phyloP scores from a whole-genome alignment of 2,797 vertebrate species.

The Mus minutoides region DNA sequence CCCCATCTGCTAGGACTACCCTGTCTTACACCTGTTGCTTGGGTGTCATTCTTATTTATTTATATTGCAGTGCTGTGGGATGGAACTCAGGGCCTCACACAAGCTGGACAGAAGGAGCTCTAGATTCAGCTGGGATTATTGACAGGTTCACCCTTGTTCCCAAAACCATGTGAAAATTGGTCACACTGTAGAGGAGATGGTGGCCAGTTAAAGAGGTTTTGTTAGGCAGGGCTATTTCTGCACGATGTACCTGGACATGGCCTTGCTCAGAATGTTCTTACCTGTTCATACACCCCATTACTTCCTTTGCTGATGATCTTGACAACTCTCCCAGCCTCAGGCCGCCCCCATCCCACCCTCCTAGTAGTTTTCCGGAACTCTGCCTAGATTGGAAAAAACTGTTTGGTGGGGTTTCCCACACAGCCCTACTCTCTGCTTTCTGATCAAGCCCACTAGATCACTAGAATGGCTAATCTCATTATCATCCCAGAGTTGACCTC shows the following conservation, averaged over 20 bases:
- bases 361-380: not conserved
- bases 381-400: accelerated
- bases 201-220: not conserved
- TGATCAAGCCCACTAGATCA: accelerated
- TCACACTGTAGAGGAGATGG: not conserved
- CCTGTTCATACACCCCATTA: accelerated
- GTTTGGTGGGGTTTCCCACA: accelerated
- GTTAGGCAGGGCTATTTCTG: not conserved
- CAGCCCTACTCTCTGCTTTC: accelerated
- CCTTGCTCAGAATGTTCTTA: accelerated
- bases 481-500: not conserved
- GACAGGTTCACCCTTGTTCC: accelerated
- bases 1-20: accelerated
- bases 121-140: no score
- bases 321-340: not conserved
- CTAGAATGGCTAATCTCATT: accelerated
- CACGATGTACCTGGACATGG: accelerated
- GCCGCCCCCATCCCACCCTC: accelerated
- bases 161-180: not conserved
- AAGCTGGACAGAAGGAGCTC: not conserved
- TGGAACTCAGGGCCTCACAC: not conserved
- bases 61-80: not conserved
- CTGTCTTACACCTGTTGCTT: not conserved
- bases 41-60: not conserved
- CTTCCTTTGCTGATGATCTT: not conserved